These are phyloP conservation scores for Plectrocnemia conspersa DNA, from an alignment of 1,140 invertebrate species.

Conservation along the genomic window DNA sequence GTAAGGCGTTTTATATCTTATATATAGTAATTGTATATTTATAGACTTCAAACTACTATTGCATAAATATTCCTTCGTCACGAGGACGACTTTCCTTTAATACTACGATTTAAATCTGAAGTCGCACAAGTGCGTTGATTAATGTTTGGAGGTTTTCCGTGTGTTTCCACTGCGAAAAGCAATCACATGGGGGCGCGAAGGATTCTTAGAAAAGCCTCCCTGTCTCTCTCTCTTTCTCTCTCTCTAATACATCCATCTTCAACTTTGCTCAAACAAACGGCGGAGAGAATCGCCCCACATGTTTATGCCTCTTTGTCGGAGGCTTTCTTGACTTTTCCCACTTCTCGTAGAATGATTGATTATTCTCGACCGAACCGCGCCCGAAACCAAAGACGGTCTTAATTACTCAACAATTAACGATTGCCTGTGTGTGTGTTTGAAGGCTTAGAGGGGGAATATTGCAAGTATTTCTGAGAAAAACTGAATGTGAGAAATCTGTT, in stretches of 20 bases:
- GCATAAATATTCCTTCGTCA: too few relatives aligned
- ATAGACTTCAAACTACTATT: too few relatives aligned
- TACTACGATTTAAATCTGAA: too few relatives aligned
- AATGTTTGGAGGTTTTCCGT: neutral
- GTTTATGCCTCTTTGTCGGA: too few relatives aligned
- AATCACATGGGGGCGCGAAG: constrained; percentile 1
- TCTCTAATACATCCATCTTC: constrained; percentile 2
- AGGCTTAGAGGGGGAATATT: too few relatives aligned
- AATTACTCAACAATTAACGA: too few relatives aligned
- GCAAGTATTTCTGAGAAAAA: too few relatives aligned
- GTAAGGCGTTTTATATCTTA: too few relatives aligned
- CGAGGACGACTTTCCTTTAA: too few relatives aligned
- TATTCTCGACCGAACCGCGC: neutral
- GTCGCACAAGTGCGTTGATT: constrained; percentile 7
- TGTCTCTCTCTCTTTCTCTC: neutral
- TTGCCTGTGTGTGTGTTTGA: neutral
- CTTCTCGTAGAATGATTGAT: constrained; percentile 9
- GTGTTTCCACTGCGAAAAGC: constrained; percentile 4
- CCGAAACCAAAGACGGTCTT: too few relatives aligned
- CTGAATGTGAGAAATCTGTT: too few relatives aligned
- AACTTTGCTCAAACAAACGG: constrained; percentile 7
- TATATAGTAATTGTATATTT: too few relatives aligned
- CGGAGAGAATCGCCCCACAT: neutral
- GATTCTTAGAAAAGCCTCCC: neutral
- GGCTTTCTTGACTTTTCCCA: neutral